Conservation (phyloP, 2,888 invertebrate genomes). For the Ochropacha duplaris region DNA sequence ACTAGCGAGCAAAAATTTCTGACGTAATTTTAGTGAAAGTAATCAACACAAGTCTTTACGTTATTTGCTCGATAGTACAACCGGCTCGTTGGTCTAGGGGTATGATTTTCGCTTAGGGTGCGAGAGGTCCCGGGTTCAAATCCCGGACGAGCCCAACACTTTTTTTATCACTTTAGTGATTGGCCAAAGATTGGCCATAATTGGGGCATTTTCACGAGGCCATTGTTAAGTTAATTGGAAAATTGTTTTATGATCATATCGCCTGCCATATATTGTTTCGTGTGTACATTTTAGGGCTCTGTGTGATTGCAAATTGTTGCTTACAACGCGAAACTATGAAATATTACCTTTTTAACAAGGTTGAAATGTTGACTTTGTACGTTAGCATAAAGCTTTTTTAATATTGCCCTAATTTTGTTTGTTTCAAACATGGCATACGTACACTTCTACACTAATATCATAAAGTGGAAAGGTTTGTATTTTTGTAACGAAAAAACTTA, state of each 20-base stretch:
- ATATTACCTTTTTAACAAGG: background rate
- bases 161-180: conserved; percentile 14
- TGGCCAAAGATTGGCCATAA: background rate
- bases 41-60: background rate
- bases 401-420: background rate
- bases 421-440: background rate
- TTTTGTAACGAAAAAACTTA: too few species aligned
- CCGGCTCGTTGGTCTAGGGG: conserved; percentile 81
- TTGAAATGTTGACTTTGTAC: background rate
- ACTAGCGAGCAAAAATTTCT: background rate
- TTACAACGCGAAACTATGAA: background rate
- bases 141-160: conserved; percentile 74
- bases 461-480: too few species aligned
- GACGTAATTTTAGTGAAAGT: background rate
- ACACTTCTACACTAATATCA: too few species aligned
- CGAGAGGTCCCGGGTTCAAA: conserved; percentile 83
- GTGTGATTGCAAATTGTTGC: background rate
- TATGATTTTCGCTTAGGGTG: conserved; percentile 83
- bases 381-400: background rate
- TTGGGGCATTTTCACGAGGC: background rate
- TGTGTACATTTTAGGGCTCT: background rate
- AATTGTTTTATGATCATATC: conserved; percentile 6
- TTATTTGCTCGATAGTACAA: conserved; percentile 7
- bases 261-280: background rate
- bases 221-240: background rate